A percentile compares a stretch with the other conserved stretches of the same genome.
These are phyloP conservation scores for Buphagus erythrorhynchus DNA, from an alignment of 2,797 vertebrate species.

Conservation along the genomic window DNA sequence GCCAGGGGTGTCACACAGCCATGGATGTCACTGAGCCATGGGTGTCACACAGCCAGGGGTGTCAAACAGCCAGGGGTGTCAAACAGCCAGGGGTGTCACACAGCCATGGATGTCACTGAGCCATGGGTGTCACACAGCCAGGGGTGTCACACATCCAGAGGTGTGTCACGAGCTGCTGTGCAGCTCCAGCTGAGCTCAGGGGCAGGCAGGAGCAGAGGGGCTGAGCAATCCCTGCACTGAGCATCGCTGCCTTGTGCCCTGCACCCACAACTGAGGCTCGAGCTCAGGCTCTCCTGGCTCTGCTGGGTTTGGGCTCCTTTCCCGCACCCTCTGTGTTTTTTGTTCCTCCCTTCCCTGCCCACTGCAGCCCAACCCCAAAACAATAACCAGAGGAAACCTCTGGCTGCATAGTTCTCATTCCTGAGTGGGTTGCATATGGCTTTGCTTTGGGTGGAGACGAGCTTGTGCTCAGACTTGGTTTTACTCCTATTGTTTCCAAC, in stretches of 20 bases:
- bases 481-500: slow-evolving; percentile 24
- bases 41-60: background rate
- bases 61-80: fast-evolving
- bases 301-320: background rate
- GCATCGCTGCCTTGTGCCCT: background rate
- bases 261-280: background rate
- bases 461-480: background rate
- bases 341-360: slow-evolving; percentile 3
- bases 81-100: background rate
- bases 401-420: slow-evolving; percentile 66
- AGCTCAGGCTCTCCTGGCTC: background rate
- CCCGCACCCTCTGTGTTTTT: background rate
- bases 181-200: background rate
- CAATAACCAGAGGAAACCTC: slow-evolving; percentile 61
- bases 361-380: slow-evolving; percentile 43
- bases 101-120: background rate
- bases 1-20: background rate
- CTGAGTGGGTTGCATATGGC: slow-evolving; percentile 38
- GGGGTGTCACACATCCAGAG: background rate
- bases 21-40: background rate
- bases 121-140: background rate
- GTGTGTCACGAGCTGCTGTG: background rate
- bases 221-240: background rate
- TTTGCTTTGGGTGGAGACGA: slow-evolving; percentile 44
- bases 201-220: background rate